Evolutionary conservation across 2,113 vertebrate species (phyloP).

Genomic region (Seriola rivoliana): DNA sequence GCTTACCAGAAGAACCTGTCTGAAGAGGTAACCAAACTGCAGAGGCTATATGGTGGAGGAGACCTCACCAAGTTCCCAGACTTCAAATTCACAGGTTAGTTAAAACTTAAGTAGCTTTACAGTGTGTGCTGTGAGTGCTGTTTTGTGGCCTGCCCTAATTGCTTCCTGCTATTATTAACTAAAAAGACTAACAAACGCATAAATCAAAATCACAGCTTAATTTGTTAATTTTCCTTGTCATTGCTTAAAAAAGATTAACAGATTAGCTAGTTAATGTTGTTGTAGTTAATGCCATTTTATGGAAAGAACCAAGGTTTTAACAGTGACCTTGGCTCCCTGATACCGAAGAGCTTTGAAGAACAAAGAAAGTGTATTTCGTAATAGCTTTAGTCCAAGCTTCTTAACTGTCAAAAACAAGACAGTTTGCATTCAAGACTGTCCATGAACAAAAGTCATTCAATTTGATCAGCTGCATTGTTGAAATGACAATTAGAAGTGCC

Average conservation of each 20-base stretch:
- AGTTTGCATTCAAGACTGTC: too few species aligned
- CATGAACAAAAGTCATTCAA: too few species aligned
- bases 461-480: neutral
- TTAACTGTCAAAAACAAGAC: too few species aligned
- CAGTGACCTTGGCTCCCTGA: neutral
- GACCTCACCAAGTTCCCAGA: constrained; percentile 92
- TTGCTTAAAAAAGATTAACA: too few species aligned
- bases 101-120: neutral
- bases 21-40: constrained; percentile 90
- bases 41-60: constrained; percentile 90
- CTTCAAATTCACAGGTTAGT: constrained; percentile 92
- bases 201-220: too few species aligned
- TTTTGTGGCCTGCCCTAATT: neutral
- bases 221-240: too few species aligned
- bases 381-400: neutral
- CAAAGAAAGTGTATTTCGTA: neutral
- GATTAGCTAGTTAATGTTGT: too few species aligned
- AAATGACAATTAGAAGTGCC: neutral
- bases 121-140: neutral
- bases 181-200: too few species aligned
- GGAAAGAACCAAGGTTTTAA: neutral
- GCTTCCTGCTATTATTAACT: too few species aligned
- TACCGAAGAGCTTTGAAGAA: neutral
- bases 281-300: too few species aligned
- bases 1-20: constrained; percentile 90